A percentile compares a stretch with the other conserved stretches of the same genome.
phyloP scores from a whole-genome alignment of 1,140 invertebrate species.

The Calycopis cecrops region DNA sequence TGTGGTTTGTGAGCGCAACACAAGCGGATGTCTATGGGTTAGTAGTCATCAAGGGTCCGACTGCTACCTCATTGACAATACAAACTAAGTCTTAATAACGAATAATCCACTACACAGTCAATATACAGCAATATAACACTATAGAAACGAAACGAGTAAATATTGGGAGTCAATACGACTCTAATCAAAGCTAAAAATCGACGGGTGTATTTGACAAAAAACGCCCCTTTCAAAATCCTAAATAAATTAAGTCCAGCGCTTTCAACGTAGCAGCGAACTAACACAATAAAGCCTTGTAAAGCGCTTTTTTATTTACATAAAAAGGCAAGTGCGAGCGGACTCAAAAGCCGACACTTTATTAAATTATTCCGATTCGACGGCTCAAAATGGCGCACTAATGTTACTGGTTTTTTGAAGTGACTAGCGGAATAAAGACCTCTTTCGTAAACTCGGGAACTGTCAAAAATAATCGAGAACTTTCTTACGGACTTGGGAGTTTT shows the following conservation, averaged over 20 bases:
- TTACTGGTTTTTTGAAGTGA: conserved; percentile 21
- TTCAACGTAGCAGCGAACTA: conserved; percentile 10
- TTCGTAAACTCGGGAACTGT: too few species aligned
- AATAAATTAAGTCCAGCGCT: conserved; percentile 15
- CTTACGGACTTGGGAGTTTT: too few species aligned
- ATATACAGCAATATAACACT: too few species aligned
- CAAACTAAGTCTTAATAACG: too few species aligned
- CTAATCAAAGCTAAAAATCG: conserved; percentile 16
- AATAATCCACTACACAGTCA: too few species aligned
- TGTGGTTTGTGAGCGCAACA: too few species aligned
- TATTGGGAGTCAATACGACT: conserved; percentile 11
- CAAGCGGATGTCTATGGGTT: too few species aligned
- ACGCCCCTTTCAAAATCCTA: conserved; percentile 11
- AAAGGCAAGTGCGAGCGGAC: conserved; percentile 32
- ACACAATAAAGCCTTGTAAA: conserved; percentile 17
- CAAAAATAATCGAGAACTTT: too few species aligned
- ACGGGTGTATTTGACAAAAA: conserved; percentile 11
- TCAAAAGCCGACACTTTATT: conserved; percentile 53
- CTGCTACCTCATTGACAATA: too few species aligned
- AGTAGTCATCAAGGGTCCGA: too few species aligned
- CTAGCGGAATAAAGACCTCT: too few species aligned
- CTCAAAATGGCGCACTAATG: conserved; percentile 52
- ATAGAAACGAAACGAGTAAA: conserved; percentile 3
- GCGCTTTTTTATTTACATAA: conserved; percentile 24
- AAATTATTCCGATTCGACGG: conserved; percentile 54